These are phyloP conservation scores for Thunnus thynnus DNA, from an alignment of 2,113 vertebrate species.

Conservation along the genomic window DNA sequence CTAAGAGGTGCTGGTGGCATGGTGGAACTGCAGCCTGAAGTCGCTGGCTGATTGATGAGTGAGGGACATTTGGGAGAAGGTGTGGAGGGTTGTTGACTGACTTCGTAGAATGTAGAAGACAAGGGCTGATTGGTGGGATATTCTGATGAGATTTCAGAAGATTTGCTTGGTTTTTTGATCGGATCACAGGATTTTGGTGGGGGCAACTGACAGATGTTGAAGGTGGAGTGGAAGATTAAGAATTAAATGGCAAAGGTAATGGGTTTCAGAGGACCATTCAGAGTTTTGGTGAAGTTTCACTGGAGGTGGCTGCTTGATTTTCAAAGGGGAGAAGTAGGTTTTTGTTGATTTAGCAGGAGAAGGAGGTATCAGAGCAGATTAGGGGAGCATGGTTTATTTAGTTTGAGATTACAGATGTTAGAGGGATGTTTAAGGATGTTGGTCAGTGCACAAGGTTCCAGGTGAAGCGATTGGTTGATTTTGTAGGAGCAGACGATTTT, in stretches of 20 bases:
- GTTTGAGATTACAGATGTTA: background rate
- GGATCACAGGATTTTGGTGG: background rate
- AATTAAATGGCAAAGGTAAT: background rate
- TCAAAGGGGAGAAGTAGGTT: background rate
- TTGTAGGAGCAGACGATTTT: background rate
- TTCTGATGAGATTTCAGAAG: background rate
- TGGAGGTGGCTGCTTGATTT: background rate
- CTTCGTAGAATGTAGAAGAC: background rate
- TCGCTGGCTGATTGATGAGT: background rate
- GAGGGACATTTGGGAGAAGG: background rate
- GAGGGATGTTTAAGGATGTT: background rate
- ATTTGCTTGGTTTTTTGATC: background rate
- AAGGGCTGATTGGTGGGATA: background rate
- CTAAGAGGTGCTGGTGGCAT: constrained; percentile 20
- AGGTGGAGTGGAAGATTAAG: background rate
- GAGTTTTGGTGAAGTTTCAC: no score
- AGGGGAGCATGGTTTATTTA: background rate
- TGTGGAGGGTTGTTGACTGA: background rate
- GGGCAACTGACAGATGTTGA: constrained; percentile 1
- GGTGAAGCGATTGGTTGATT: background rate
- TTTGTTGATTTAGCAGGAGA: background rate
- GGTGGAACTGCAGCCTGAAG: constrained; percentile 12
- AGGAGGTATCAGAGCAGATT: background rate
- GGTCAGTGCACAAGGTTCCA: background rate
- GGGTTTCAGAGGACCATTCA: background rate